phyloP scores from a whole-genome alignment of 1,140 invertebrate species.

The Colletes gigas region DNA sequence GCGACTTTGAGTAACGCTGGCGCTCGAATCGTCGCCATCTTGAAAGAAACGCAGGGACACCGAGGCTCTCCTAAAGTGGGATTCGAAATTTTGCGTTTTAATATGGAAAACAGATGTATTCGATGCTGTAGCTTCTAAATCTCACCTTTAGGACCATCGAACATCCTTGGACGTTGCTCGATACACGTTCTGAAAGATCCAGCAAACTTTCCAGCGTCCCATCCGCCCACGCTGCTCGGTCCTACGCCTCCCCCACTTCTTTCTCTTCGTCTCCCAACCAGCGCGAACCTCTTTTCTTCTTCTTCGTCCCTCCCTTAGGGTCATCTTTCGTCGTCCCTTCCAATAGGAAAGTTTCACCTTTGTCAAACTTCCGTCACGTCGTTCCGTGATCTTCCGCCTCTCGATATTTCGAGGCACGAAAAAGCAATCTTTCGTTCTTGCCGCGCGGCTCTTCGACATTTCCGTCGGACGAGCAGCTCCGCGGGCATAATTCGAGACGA shows the following conservation, averaged over 20 bases:
- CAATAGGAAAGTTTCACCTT: constrained; percentile 30
- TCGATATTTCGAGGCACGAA: background rate
- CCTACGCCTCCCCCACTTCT: constrained; percentile 33
- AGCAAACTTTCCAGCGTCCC: constrained; percentile 48
- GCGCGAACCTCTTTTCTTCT: constrained; percentile 12
- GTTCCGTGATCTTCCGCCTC: background rate
- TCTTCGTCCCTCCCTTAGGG: background rate
- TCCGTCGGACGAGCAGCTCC: too few relatives aligned
- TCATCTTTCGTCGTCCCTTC: background rate
- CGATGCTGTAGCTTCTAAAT: too few relatives aligned
- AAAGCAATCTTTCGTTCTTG: background rate
- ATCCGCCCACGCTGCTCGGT: constrained; percentile 21
- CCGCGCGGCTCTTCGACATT: background rate
- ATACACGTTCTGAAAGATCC: constrained; percentile 36
- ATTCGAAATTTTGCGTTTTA: too few relatives aligned
- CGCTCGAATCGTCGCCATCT: too few relatives aligned
- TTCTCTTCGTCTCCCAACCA: constrained; percentile 19
- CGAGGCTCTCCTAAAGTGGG: too few relatives aligned
- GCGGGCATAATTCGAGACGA: background rate
- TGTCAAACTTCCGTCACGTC: background rate
- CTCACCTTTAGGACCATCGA: too few relatives aligned
- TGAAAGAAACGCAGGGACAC: too few relatives aligned
- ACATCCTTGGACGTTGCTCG: constrained; percentile 8
- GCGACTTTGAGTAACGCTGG: too few relatives aligned
- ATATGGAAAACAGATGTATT: too few relatives aligned